Percentiles rank a stretch among this genome's conserved stretches.
Evolutionary conservation across 2,113 vertebrate genomes (phyloP).

Genomic region (Heterochromis multidens): DNA sequence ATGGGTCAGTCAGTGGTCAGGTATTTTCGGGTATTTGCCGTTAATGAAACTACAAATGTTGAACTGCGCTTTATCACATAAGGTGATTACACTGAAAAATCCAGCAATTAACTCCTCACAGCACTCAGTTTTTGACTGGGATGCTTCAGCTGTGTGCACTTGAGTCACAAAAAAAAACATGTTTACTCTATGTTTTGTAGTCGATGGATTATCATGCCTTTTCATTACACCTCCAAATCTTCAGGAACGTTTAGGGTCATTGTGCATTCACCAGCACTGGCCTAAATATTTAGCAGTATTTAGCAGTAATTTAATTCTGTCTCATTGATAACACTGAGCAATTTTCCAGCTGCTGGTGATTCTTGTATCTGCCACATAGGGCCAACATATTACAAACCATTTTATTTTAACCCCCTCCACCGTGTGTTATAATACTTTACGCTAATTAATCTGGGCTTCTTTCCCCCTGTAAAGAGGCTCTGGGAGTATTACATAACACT

Average conservation of each 20-base stretch:
- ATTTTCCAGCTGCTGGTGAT: neutral
- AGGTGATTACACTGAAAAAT: neutral
- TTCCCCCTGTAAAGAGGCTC: slow-evolving; percentile 7
- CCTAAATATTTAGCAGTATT: neutral
- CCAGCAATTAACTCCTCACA: neutral
- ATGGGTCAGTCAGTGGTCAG: neutral
- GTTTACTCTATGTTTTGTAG: neutral
- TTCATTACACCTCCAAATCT: neutral
- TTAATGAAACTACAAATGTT: neutral
- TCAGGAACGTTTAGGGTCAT: accelerated
- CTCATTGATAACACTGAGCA: neutral
- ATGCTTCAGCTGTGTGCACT: neutral
- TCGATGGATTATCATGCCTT: neutral
- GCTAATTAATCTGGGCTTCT: neutral
- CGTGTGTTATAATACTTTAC: neutral
- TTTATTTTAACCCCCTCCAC: slow-evolving; percentile 6
- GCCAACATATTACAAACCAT: neutral
- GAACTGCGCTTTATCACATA: neutral
- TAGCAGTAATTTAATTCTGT: neutral
- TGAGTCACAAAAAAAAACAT: neutral
- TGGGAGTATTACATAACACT: slow-evolving; percentile 26
- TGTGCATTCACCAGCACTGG: neutral
- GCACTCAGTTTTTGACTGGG: neutral
- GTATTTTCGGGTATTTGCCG: neutral
- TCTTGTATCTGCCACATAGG: neutral